phyloP scores from a whole-genome alignment of 2,797 vertebrate species.

The Petrocephalus schoutedeni region DNA sequence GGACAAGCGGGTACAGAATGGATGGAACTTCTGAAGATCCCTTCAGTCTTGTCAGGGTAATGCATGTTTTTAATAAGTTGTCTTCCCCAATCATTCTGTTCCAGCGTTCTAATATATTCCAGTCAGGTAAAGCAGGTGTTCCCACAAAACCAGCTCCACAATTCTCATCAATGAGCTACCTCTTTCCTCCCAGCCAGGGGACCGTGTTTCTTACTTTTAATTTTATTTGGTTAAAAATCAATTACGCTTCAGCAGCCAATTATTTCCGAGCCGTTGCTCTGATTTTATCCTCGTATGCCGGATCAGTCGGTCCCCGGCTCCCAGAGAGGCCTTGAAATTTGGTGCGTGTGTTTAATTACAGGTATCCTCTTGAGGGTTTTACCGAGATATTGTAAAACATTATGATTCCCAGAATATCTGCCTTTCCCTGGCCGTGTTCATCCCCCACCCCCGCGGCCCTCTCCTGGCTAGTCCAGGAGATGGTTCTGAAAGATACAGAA shows the following conservation, averaged over 20 bases:
- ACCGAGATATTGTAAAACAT: background rate
- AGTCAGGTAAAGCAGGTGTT: background rate
- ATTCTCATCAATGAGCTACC: background rate
- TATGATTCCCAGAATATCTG: background rate
- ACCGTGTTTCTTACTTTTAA: background rate
- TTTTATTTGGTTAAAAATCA: slow-evolving; percentile 20
- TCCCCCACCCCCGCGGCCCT: background rate
- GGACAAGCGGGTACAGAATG: too few species aligned
- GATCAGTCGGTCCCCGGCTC: background rate
- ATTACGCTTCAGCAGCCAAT: background rate
- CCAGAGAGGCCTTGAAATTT: background rate
- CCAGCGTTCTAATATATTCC: background rate
- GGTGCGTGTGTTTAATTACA: background rate
- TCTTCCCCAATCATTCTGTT: background rate
- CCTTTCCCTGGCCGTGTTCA: background rate
- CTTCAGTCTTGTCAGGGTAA: background rate
- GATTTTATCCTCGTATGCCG: background rate
- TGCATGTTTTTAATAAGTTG: background rate
- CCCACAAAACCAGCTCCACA: background rate
- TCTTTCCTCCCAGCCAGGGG: background rate
- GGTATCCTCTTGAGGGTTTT: background rate
- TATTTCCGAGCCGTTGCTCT: background rate
- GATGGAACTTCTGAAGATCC: background rate
- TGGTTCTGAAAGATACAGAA: background rate
- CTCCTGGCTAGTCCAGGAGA: background rate